Evolutionary conservation across 2,797 vertebrate species (phyloP).

Genomic region (Lateolabrax maculatus): DNA sequence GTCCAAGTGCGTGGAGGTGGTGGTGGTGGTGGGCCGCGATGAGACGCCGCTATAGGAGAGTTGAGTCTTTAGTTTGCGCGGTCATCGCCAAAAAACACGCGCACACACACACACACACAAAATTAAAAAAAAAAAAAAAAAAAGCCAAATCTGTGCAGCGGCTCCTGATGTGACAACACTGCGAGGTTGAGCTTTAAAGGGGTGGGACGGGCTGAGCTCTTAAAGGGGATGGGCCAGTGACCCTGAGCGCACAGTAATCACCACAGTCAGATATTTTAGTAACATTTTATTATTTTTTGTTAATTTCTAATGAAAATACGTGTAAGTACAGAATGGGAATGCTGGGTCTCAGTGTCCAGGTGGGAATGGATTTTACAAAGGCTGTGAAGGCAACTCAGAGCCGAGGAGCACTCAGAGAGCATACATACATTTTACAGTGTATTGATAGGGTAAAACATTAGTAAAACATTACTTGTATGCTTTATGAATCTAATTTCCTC

Average conservation of each 20-base stretch:
- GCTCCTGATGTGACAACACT: conserved; percentile 69
- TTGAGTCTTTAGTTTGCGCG: conserved; percentile 2
- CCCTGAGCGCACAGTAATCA: not conserved
- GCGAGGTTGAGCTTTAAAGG: conserved; percentile 77
- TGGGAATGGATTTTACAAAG: conserved; percentile 5
- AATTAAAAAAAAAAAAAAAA: too few species aligned
- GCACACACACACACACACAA: too few species aligned
- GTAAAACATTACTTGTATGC: not conserved
- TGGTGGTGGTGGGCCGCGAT: not conserved
- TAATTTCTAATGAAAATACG: not conserved
- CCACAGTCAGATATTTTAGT: not conserved
- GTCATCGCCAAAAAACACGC: too few species aligned
- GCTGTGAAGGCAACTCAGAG: not conserved
- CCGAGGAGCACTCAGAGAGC: not conserved
- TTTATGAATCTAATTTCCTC: not conserved
- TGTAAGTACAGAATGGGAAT: not conserved
- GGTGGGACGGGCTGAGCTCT: conserved; percentile 52
- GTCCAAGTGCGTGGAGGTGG: too few species aligned
- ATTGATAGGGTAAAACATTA: not conserved
- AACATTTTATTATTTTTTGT: not conserved
- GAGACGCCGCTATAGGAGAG: conserved; percentile 3
- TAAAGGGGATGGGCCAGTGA: conserved; percentile 75
- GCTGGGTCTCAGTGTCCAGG: not conserved
- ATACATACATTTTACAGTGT: not conserved
- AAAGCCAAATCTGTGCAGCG: conserved; percentile 7